Evolutionary conservation across 2,113 vertebrate genomes (phyloP), one percentile per base, ranked within the genome.

Genomic region (Tamias sibiricus): DNA sequence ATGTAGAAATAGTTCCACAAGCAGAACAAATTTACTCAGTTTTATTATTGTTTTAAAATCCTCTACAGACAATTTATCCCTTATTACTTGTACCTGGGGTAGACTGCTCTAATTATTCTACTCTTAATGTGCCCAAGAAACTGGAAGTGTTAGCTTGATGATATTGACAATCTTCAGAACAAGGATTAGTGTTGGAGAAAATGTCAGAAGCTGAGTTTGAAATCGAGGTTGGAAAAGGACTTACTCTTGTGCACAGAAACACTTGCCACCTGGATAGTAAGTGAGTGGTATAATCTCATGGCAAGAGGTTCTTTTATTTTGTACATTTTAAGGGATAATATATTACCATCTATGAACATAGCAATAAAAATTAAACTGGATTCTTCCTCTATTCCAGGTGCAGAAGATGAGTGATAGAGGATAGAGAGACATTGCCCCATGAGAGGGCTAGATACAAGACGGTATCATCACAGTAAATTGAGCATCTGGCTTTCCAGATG

Each of bases 21-120:
- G 20, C 6, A 59, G 64, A 87, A 13, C 12, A 84, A 79, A 47
- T 59, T 42, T 54, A 35, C 26, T 82, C 11, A 4, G 6, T 54
- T 74, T 90, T 77, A 69, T 79, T 82, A 35, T 30, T 68, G 26
- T 88, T 91, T 81, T 59, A 64, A 93, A 90, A 89, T 64, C 19
- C 26, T 80, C 57, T 35, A 79, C 6, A 59, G 35, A 42, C 2
- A 42, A 69, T 14, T 28, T 42, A 3, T 0, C 0, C 20, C 19
- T 76, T 57, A 49, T 57, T 64, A 5, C 8, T 10, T 37, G 4
- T 28, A 28, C 8, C 2, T 89, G 24, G 2, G 7, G 14, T 59
- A 49, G 3, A 83, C 52, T 30, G 5, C 1, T 24, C 9, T 69
- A 8, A 49, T 57, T n/a, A 26, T 17, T 69, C 30, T 49, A 54